Evolutionary conservation across 2,888 invertebrate genomes (phyloP), one percentile per base, ranked within the genome.

Genomic region (Morpho achilles): DNA sequence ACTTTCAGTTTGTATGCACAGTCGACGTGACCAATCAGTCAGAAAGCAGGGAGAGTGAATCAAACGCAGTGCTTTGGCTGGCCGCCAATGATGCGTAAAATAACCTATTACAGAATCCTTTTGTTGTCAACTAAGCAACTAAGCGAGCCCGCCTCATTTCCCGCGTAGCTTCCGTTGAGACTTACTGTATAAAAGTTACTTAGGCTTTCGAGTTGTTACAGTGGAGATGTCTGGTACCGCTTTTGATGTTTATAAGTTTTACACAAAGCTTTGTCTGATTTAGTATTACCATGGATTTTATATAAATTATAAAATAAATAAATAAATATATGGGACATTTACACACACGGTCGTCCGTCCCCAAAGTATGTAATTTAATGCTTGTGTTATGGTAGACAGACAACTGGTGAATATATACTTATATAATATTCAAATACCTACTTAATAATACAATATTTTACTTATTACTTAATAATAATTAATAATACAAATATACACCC

Each of bases 21-120:
- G 56, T 66, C 64, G 68, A 72, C 69, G 69, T 68, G 60, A 60
- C 65, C 65, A 67, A 72, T 72, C 68, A 66, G 65, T 68, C 66
- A 67, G 67, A 64, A 65, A 67, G 67, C 66, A 69, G 69, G 66
- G 32, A 32, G 32, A 32, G 32, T 32, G 69, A 73, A 72, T 70
- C 68, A 73, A 74, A 75, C 75, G 74, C 74, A 75, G 66, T 70
- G 71, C 75, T 73, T 79, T 81, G 72, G 72, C 70, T 67, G 65
- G 64, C 59, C 63, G 69, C 73, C 75, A 74, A 70, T 70, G 69
- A 68, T 69, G 74, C 73, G 72, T 69, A 69, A 81, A 84, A 86
- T 82, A 76, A 82, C 78, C 79, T 77, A 79, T 80, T 80, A 75
- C 69, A 67, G 60, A 59, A 66, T 69, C 72, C 76, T 80, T 81